Evolutionary conservation across 2,113 vertebrate genomes (phyloP).

Genomic region (Sapajus apella): DNA sequence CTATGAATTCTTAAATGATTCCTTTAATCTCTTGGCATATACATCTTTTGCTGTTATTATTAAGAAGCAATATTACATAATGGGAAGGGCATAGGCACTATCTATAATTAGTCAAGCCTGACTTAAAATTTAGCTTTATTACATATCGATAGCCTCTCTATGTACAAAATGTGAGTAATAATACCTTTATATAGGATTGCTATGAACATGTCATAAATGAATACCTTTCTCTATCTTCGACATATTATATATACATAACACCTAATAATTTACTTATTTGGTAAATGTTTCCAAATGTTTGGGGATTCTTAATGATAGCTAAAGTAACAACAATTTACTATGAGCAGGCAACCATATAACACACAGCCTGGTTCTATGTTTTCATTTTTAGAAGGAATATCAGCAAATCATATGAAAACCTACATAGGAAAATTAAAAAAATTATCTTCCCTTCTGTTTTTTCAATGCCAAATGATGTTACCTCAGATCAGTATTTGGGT

Average conservation of each 20-base stretch:
- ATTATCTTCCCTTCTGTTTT: constrained; percentile 60
- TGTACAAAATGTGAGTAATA: neutral
- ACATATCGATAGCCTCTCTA: neutral
- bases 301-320: neutral
- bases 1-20: neutral
- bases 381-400: neutral
- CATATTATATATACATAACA: neutral
- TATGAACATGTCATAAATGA: neutral
- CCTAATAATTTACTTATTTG: neutral
- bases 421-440: neutral
- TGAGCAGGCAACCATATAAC: neutral
- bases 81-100: neutral
- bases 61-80: neutral
- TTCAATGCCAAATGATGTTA: constrained; percentile 66
- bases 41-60: neutral
- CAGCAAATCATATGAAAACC: neutral
- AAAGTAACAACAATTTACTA: neutral
- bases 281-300: neutral
- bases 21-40: neutral
- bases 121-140: neutral
- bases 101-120: neutral
- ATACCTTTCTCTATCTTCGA: neutral
- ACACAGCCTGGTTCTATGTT: neutral
- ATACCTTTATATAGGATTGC: neutral
- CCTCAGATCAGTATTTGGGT: constrained; percentile 75